Evolutionary conservation across 2,888 invertebrate genomes (phyloP).

Genomic region (Lochmaea crataegi): DNA sequence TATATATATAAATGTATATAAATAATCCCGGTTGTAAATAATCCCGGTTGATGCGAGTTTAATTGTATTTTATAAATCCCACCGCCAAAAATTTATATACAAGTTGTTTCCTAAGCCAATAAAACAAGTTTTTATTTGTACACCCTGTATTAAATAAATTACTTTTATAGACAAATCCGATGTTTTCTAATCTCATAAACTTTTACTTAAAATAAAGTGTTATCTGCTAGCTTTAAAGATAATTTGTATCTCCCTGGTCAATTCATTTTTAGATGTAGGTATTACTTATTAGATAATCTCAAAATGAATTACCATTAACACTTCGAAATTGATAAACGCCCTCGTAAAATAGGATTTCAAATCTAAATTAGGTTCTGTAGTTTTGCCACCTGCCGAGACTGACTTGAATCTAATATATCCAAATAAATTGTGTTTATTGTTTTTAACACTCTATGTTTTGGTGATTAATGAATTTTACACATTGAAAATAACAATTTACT

Average conservation of each 20-base stretch:
- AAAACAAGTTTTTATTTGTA: not conserved
- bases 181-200: not conserved
- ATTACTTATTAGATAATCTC: conserved; percentile 1
- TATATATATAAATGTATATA: too few species aligned
- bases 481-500: not conserved
- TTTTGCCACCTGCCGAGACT: conserved; percentile 2
- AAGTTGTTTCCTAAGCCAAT: too few species aligned
- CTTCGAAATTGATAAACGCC: not conserved
- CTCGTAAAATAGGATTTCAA: conserved; percentile 1
- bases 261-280: not conserved
- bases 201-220: conserved; percentile 1
- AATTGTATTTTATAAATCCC: too few species aligned
- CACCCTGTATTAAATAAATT: not conserved
- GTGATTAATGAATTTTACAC: conserved; percentile 3
- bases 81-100: too few species aligned
- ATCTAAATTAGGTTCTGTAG: conserved; percentile 6
- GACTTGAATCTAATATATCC: not conserved
- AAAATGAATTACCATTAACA: conserved; percentile 3
- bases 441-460: not conserved
- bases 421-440: not conserved
- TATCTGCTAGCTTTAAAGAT: not conserved
- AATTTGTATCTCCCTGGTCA: conserved; percentile 2
- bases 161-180: not conserved
- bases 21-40: too few species aligned
- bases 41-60: too few species aligned